phyloP scores from a whole-genome alignment of 2,888 invertebrate genomes.

The Cyclophora punctaria region DNA sequence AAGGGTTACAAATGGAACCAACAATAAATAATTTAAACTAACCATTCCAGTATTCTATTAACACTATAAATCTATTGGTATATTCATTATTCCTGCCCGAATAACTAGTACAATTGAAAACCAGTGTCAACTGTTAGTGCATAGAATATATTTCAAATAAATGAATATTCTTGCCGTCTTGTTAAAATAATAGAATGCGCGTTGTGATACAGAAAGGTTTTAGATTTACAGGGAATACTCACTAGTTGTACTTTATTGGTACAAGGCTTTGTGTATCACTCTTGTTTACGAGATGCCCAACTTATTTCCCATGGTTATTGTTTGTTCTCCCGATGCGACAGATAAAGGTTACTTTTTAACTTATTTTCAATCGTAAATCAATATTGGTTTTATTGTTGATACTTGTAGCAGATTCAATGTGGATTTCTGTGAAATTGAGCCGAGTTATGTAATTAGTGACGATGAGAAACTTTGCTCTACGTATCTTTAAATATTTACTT shows the following conservation, averaged over 20 bases:
- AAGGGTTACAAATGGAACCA: no score
- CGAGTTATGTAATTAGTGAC: no score
- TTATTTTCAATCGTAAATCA: no score
- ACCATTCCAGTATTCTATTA: no score
- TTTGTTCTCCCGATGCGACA: slow-evolving; percentile 8
- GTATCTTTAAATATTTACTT: no score
- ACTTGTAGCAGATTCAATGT: no score
- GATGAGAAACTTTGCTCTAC: no score
- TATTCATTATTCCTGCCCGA: no score
- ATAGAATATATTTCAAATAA: slow-evolving; percentile 1
- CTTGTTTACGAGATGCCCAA: slow-evolving; percentile 57
- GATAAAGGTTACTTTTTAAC: slow-evolving; percentile 1
- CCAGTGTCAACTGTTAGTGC: not conserved
- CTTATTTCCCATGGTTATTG: slow-evolving; percentile 42
- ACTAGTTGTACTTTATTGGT: slow-evolving; percentile 57
- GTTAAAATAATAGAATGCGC: slow-evolving; percentile 14
- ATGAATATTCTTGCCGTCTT: slow-evolving; percentile 1
- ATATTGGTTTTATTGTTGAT: no score
- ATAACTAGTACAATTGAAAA: not conserved
- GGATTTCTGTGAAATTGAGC: no score
- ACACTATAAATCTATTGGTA: no score
- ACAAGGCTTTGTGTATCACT: slow-evolving; percentile 53
- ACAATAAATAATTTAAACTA: no score
- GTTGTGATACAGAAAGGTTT: slow-evolving; percentile 24
- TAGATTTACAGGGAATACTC: slow-evolving; percentile 42